Percentiles rank a stretch among this genome's conserved stretches.
These are phyloP conservation scores for Pandion haliaetus DNA, from an alignment of 2,113 vertebrate genomes.

Conservation along the genomic window DNA sequence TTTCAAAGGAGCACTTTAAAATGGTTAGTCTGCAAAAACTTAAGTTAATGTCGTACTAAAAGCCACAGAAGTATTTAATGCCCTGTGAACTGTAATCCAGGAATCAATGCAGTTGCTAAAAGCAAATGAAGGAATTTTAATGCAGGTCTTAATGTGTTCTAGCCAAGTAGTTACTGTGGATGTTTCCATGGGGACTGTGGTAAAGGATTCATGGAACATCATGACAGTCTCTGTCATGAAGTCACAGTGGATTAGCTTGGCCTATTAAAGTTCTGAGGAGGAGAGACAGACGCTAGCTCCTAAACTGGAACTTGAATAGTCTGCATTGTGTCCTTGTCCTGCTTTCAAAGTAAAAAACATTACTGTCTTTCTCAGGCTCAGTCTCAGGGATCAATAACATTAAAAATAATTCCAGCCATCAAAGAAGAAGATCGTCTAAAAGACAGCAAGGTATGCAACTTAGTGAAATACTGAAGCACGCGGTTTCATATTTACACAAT, in stretches of 20 bases:
- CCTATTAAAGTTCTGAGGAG: neutral
- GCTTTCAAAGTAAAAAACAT: neutral
- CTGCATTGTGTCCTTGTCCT: neutral
- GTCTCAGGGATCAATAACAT: constrained; percentile 92
- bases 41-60: neutral
- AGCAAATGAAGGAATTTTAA: neutral
- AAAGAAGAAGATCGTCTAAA: constrained; percentile 87
- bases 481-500: accelerated
- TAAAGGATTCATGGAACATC: neutral
- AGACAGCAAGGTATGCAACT: constrained; percentile 85
- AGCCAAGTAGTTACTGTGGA: neutral
- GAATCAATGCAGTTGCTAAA: neutral
- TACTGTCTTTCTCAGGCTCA: constrained; percentile 80
- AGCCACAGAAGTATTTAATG: neutral
- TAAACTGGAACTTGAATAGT: neutral
- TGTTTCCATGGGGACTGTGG: neutral
- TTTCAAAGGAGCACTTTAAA: neutral
- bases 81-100: neutral
- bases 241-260: neutral
- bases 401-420: constrained; percentile 93
- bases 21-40: neutral
- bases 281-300: neutral
- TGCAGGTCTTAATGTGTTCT: neutral
- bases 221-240: neutral
- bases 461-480: accelerated